Conservation (phyloP, 2,113 vertebrate species). For the Phainopepla nitens region DNA sequence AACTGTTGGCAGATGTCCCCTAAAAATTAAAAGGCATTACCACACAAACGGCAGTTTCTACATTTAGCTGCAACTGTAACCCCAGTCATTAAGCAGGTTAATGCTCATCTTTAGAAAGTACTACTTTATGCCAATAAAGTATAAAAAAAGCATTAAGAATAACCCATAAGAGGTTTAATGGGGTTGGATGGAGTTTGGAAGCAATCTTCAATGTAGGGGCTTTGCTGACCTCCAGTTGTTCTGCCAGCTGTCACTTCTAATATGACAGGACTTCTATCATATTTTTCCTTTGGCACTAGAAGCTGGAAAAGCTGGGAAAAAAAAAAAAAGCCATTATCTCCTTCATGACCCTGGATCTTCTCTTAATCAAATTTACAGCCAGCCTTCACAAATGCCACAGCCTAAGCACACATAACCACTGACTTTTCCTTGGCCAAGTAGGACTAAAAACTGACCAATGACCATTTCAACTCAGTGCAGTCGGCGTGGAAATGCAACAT, state of each 20-base stretch:
- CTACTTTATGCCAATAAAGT: background rate
- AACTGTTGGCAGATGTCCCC: slow-evolving; percentile 98
- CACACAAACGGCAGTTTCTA: background rate
- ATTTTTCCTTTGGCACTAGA: slow-evolving; percentile 81
- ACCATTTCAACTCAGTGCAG: background rate
- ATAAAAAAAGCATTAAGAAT: background rate
- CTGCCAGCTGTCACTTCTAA: slow-evolving; percentile 90
- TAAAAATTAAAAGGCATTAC: slow-evolving; percentile 48
- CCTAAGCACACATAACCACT: background rate
- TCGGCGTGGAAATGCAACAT: background rate
- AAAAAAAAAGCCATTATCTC: background rate
- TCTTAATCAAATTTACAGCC: background rate
- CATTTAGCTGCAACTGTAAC: background rate
- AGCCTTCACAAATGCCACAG: background rate
- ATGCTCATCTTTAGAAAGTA: background rate
- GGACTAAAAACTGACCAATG: background rate
- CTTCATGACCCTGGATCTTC: background rate
- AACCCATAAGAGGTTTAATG: background rate
- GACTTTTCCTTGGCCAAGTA: background rate
- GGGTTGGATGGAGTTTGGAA: background rate
- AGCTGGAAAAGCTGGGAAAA: slow-evolving; percentile 78
- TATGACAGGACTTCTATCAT: slow-evolving; percentile 78
- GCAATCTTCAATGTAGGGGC: slow-evolving; percentile 1
- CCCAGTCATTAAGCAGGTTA: background rate
- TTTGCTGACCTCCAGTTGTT: slow-evolving; percentile 90